Percentiles rank a stretch among this genome's conserved stretches.
Conservation (phyloP, 2,797 vertebrate genomes). For the Enteromius anoplus region DNA sequence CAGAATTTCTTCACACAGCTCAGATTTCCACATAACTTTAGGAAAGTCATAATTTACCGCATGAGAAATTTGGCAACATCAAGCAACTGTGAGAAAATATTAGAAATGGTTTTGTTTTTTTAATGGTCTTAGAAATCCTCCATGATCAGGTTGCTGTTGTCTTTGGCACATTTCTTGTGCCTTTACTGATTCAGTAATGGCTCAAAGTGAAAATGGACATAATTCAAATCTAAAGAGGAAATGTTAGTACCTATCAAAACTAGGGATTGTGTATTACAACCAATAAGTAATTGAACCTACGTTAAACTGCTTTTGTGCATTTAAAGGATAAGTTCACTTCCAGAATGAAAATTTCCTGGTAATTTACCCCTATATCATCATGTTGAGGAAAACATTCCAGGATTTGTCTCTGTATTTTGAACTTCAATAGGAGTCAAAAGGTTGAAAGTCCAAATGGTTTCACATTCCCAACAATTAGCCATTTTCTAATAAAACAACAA, state of each 20-base stretch:
- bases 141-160: background rate
- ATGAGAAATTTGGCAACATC: background rate
- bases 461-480: no score
- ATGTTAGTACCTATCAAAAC: background rate
- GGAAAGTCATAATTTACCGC: background rate
- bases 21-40: conserved; percentile 6
- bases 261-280: background rate
- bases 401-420: no score
- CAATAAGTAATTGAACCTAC: background rate
- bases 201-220: background rate
- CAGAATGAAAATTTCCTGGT: no score
- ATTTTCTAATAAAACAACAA: no score
- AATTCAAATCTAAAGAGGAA: conserved; percentile 2
- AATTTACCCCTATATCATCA: no score
- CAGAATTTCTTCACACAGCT: background rate
- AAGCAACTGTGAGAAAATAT: background rate
- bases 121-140: background rate
- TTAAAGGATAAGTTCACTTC: no score
- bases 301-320: background rate
- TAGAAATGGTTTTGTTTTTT: background rate
- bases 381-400: no score
- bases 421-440: no score
- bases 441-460: no score
- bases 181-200: background rate
- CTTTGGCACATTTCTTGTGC: background rate